Evolutionary conservation across 2,888 invertebrate genomes (phyloP), one percentile per base, ranked within the genome.

Genomic region (Clepsis dumicolana): DNA sequence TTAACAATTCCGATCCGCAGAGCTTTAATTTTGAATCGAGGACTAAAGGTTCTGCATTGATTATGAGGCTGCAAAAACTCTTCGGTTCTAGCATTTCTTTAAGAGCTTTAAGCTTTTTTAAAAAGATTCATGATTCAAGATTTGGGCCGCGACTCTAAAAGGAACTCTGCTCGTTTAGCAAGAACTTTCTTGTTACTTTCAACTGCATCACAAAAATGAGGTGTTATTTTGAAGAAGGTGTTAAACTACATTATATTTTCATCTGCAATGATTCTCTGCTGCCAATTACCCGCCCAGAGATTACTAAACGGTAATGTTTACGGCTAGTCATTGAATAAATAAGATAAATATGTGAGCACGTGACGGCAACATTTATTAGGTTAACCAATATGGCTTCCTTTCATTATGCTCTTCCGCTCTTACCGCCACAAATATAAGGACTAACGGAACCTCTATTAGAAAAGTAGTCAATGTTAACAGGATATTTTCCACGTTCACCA

Each of bases 401-500:
- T 21, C 21, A 48, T 10, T 12, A 4, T 12, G 10, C 8, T 21
- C 48, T 48, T 10, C n/a, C 21, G 48, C 48, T 21, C 35, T 18
- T 10, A 4, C 12, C 18, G 1, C 16, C 21, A 38, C 16, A 24
- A 38, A 63, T 53, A 53, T 60, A 16, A 61, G 44, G 12, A 44
- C 12, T n/a, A 1, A 60, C 24, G 38, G n/a, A 53, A 35, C 21
- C 41, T 35, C 63, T 52, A 63, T 68, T 59, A 68, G 25, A 68
- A 53, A 59, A 63, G 32, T 57, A 52, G 52, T 63, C 71, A 73
- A 72, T 71, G 75, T 78, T 77, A 86, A 86, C 77, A 84, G 80
- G 78, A 80, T 85, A 85, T 85, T 85, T 84, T 85, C 81, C 77
- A 81, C 76, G 75, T 80, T 77, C 79, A 75, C 84, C 86, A 86